These are phyloP conservation scores for Troides helena DNA, from an alignment of 2,888 invertebrate species.

Conservation along the genomic window DNA sequence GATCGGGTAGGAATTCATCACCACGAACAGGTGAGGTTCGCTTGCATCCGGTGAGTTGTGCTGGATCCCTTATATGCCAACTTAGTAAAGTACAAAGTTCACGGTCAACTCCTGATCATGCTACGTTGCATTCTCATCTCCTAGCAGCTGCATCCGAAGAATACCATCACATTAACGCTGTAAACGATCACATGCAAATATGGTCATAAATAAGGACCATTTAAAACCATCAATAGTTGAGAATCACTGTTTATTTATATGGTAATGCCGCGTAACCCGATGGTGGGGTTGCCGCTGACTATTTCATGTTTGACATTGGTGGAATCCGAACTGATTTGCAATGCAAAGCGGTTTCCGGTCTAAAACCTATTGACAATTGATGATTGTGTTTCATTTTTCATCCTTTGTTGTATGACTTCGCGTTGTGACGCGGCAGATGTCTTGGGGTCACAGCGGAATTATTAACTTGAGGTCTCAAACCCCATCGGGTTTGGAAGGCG, in stretches of 20 bases:
- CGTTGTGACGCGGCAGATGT: slow-evolving; percentile 60
- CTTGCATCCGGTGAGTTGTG: no score
- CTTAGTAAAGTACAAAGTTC: no score
- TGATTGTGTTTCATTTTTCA: slow-evolving; percentile 56
- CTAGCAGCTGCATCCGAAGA: slow-evolving; percentile 22
- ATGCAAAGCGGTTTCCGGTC: slow-evolving; percentile 56
- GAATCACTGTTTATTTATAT: slow-evolving; percentile 76
- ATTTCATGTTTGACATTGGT: slow-evolving; percentile 58
- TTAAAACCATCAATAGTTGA: slow-evolving; percentile 66
- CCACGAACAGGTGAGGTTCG: no score
- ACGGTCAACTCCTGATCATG: not conserved
- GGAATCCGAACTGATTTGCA: slow-evolving; percentile 67
- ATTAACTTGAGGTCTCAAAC: not conserved
- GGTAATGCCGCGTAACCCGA: slow-evolving; percentile 60
- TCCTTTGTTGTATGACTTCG: slow-evolving; percentile 49
- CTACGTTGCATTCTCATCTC: not conserved
- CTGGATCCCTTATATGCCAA: no score
- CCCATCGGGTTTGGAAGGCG: not conserved
- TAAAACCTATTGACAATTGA: slow-evolving; percentile 60
- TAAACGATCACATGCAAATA: slow-evolving; percentile 43
- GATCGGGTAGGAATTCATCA: no score
- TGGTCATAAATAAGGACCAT: slow-evolving; percentile 50
- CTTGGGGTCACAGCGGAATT: slow-evolving; percentile 27
- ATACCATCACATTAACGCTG: slow-evolving; percentile 12
- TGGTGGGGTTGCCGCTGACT: slow-evolving; percentile 40